These are phyloP conservation scores for Drosophila meridionalis DNA, from an alignment of 2,888 invertebrate species.

Conservation along the genomic window DNA sequence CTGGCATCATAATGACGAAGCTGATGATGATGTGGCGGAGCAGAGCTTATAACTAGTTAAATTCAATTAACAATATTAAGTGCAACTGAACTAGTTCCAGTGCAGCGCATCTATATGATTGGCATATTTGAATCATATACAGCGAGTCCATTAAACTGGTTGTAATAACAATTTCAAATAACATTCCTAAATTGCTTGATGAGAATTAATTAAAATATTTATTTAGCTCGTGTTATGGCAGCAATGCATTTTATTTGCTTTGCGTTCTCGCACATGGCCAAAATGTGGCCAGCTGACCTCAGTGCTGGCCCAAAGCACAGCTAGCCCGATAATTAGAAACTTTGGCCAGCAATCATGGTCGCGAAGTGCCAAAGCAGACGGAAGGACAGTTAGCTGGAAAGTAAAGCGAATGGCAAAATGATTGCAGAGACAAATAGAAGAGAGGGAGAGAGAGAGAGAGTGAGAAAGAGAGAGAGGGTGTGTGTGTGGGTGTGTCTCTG, in stretches of 20 bases:
- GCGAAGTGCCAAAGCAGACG: conserved; percentile 13
- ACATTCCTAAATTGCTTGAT: background rate
- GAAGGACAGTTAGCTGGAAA: background rate
- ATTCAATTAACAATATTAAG: conserved; percentile 7
- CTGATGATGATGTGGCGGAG: conserved; percentile 17
- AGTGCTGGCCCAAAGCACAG: conserved; percentile 1
- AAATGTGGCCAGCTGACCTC: conserved; percentile 9
- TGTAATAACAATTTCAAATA: background rate
- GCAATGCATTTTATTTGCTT: background rate
- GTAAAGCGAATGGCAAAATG: conserved; percentile 4
- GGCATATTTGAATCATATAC: background rate
- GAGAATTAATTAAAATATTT: conserved; percentile 18
- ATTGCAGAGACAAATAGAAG: conserved; percentile 5
- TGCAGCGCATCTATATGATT: background rate
- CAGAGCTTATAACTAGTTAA: conserved; percentile 2
- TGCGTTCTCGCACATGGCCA: background rate
- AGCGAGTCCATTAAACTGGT: background rate
- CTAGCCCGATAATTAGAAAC: conserved; percentile 32
- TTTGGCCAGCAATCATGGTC: conserved; percentile 14
- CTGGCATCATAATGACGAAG: background rate
- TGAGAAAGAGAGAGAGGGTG: background rate
- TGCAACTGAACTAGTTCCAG: background rate
- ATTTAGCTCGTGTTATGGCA: background rate
- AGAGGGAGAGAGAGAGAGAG: background rate
- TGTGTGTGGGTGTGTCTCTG: background rate